A percentile compares a stretch with the other conserved stretches of the same genome.
These are phyloP conservation scores for Pomacea maculata DNA, from an alignment of 1,140 invertebrate genomes.

Conservation along the genomic window DNA sequence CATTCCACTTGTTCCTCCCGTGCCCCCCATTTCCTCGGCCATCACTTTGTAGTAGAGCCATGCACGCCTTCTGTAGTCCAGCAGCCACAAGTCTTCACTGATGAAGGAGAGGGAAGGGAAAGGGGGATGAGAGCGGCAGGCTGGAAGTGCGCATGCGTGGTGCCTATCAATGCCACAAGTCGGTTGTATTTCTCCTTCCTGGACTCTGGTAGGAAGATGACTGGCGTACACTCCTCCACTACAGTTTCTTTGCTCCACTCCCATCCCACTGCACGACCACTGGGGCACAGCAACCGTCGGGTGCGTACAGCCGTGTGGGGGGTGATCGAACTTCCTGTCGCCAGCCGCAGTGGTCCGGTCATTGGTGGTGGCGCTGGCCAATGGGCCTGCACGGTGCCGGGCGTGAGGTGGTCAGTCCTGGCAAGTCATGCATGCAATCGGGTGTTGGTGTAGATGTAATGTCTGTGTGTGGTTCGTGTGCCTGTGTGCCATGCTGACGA, in stretches of 20 bases:
- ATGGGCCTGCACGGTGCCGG: too few species aligned
- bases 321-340: too few species aligned
- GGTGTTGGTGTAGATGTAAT: too few species aligned
- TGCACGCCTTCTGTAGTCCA: background rate
- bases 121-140: background rate
- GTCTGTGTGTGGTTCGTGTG: too few species aligned
- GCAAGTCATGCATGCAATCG: too few species aligned
- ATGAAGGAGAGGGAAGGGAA: background rate
- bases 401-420: too few species aligned
- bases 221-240: background rate
- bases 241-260: background rate
- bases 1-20: background rate
- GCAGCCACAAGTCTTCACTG: background rate
- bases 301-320: too few species aligned
- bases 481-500: too few species aligned
- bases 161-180: background rate
- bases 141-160: background rate
- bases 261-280: too few species aligned
- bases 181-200: background rate
- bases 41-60: background rate
- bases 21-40: background rate
- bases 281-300: too few species aligned
- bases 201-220: background rate
- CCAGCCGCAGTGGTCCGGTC: too few species aligned
- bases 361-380: too few species aligned